A percentile compares a stretch with the other conserved stretches of the same genome.
phyloP scores from a whole-genome alignment of 1,140 invertebrate genomes.

The Zophobas morio region DNA sequence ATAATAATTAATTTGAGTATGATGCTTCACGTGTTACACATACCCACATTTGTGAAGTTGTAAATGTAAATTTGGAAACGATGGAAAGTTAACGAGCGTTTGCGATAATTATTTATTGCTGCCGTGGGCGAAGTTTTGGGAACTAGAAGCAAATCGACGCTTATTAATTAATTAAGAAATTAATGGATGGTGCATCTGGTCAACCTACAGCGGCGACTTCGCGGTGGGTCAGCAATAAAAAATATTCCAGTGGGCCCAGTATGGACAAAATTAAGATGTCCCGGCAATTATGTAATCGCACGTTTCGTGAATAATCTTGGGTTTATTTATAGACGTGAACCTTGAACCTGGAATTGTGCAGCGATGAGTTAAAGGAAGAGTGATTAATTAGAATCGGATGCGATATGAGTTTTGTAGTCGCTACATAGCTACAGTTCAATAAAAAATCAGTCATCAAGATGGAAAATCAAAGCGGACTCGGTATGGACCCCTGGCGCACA shows the following conservation, averaged over 20 bases:
- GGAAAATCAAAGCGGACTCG: too few species aligned
- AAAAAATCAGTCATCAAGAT: too few species aligned
- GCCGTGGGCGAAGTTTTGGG: background rate
- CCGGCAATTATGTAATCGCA: background rate
- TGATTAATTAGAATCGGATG: too few species aligned
- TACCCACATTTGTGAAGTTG: background rate
- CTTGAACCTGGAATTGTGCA: too few species aligned
- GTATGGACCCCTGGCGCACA: too few species aligned
- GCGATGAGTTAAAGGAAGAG: too few species aligned
- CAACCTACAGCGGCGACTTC: background rate
- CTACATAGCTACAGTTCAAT: too few species aligned
- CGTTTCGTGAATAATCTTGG: background rate
- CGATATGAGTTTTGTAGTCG: too few species aligned
- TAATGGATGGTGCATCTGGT: background rate
- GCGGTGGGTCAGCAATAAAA: background rate
- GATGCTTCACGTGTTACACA: background rate
- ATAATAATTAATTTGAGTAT: constrained; percentile 4
- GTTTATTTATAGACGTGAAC: too few species aligned
- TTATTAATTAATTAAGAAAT: constrained; percentile 6
- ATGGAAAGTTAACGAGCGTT: background rate
- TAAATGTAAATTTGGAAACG: constrained; percentile 13
- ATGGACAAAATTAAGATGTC: constrained; percentile 20
- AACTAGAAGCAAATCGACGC: background rate
- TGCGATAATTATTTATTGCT: background rate
- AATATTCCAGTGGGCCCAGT: constrained; percentile 7